Evolutionary conservation across 2,888 invertebrate species (phyloP), one percentile per base, ranked within the genome.

Genomic region (Drosophila pegasa): DNA sequence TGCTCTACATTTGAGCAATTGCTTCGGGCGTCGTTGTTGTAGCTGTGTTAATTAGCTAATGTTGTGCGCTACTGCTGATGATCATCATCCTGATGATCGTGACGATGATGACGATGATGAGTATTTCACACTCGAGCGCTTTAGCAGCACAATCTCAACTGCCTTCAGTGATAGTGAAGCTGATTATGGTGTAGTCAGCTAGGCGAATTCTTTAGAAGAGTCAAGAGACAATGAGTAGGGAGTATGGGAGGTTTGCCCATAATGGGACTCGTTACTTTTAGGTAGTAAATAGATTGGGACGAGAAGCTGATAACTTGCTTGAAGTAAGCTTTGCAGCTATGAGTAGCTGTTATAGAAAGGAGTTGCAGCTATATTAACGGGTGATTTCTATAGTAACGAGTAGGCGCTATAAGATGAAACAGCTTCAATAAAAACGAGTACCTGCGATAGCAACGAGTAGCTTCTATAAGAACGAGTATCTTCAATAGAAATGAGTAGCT

Each of bases 1-100:
- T 78, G 80, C 80, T 81, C 87, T 35, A 87, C 66, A 87, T 81
- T 87, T 60, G 45, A 59, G 55, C 69, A 76, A 65, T 72, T 77
- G 73, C 47, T 35, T 22, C 16, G 69, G 69, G 38, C 38, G 58
- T 37, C 54, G 58, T 31, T 45, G 50, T 12, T 57, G 33, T 20
- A 37, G 55, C 3, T 56, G 43, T 43, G 43, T 43, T 58, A 33
- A 58, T 80, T 65, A 58, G 69, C 51, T 50, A 48, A 47, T 79
- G 60, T 55, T 65, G 56, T 33, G 14, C 40, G 41, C 55, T n/a
- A 25, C 16, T 41, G 61, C 16, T 41, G 61, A 52, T 65, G 37
- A 45, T 45, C 16, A 27, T 45, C 6, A 16, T 4, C n/a, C 5
- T 35, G 18, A 9, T 67, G 20, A 1, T 66, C 12, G 6, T 37